phyloP scores from a whole-genome alignment of 2,888 invertebrate genomes.

The Diplolepis rosae region DNA sequence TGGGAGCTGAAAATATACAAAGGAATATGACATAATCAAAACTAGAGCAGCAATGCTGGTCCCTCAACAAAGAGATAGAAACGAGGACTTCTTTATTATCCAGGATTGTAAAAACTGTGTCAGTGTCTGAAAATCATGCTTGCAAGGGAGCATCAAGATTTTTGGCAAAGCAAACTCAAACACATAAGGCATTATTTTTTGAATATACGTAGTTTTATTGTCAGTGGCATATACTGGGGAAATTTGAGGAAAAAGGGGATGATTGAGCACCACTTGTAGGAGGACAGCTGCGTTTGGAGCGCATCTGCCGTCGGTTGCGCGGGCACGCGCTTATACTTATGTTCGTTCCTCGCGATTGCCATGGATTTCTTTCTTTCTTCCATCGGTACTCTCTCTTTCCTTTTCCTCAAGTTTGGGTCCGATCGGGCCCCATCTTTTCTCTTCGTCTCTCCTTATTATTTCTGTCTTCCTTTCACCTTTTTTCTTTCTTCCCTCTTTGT shows the following conservation, averaged over 20 bases:
- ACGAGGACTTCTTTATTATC: constrained; percentile 9
- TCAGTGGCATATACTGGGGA: constrained; percentile 32
- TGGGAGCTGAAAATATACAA: neutral
- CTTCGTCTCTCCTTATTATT: constrained; percentile 33
- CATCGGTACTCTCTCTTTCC: constrained; percentile 26
- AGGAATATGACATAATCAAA: neutral
- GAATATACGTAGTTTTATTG: constrained; percentile 14
- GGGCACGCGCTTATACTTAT: constrained; percentile 70
- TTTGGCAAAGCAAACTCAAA: neutral
- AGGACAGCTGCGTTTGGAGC: constrained; percentile 70
- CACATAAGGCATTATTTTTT: constrained; percentile 23
- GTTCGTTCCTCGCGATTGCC: constrained; percentile 45
- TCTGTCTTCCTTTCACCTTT: constrained; percentile 28
- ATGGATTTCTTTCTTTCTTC: constrained; percentile 29
- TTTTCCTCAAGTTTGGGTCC: constrained; percentile 14
- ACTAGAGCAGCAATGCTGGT: constrained; percentile 19
- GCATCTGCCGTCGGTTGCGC: constrained; percentile 72
- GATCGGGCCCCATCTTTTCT: constrained; percentile 43
- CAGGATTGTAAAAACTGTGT: constrained; percentile 25
- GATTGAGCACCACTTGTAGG: constrained; percentile 74
- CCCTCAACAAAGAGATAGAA: constrained; percentile 8
- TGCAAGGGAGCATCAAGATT: neutral
- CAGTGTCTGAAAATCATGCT: constrained; percentile 24
- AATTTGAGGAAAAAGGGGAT: constrained; percentile 57
- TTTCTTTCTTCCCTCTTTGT: constrained; percentile 26